Percentiles rank a stretch among this genome's conserved stretches.
These are phyloP conservation scores for Galeruca laticollis DNA, from an alignment of 2,888 invertebrate species.

Conservation along the genomic window DNA sequence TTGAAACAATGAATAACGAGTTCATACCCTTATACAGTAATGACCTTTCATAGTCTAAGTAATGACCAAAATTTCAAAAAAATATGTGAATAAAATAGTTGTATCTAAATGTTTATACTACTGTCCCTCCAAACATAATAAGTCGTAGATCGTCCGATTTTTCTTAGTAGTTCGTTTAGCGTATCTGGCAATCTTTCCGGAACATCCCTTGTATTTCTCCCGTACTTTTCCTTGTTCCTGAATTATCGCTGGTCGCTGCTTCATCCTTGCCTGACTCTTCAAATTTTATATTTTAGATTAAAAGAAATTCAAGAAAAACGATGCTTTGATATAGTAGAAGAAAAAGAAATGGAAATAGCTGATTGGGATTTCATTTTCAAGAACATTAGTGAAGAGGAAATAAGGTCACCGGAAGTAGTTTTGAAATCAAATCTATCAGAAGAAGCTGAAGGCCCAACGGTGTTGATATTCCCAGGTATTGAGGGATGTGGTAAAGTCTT, in stretches of 20 bases:
- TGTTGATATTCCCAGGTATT: slow-evolving; percentile 76
- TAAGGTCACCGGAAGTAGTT: not conserved
- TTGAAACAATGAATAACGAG: not conserved
- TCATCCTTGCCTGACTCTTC: too few relatives aligned
- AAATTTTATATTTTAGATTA: slow-evolving; percentile 60
- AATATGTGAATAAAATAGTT: too few relatives aligned
- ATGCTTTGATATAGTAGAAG: slow-evolving; percentile 71
- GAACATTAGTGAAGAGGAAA: slow-evolving; percentile 65
- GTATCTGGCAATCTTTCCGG: too few relatives aligned
- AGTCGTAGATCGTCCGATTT: too few relatives aligned
- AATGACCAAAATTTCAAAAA: too few relatives aligned
- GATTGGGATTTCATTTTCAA: not conserved
- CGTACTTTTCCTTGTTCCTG: too few relatives aligned
- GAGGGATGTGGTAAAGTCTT: slow-evolving; percentile 74
- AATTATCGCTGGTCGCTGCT: too few relatives aligned
- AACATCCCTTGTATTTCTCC: too few relatives aligned
- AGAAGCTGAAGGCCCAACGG: slow-evolving; percentile 57
- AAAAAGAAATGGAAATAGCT: slow-evolving; percentile 68
- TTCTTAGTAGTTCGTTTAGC: too few relatives aligned
- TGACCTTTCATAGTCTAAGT: too few relatives aligned
- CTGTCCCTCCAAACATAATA: too few relatives aligned
- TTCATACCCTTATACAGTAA: not conserved
- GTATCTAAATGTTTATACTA: too few relatives aligned
- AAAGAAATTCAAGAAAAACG: slow-evolving; percentile 70
- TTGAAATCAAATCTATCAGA: slow-evolving; percentile 21